phyloP scores from a whole-genome alignment of 1,140 invertebrate species.

The Metopolophium dirhodum region DNA sequence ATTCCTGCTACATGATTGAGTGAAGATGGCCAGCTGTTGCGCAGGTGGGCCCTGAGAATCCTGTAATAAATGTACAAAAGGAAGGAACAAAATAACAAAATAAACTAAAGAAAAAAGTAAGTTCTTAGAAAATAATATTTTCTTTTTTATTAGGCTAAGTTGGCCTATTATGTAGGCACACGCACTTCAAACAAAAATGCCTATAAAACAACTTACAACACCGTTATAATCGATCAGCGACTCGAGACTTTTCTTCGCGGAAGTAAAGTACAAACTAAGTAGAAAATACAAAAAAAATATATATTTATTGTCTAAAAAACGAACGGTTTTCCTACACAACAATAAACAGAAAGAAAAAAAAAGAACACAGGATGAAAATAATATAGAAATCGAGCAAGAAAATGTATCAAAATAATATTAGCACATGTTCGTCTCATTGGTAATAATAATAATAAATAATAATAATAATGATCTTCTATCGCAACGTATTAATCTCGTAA shows the following conservation, averaged over 20 bases:
- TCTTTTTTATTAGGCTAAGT: conserved; percentile 10
- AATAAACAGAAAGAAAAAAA: background rate
- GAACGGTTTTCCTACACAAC: background rate
- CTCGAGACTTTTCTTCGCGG: background rate
- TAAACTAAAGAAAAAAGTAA: background rate
- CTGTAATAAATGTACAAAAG: background rate
- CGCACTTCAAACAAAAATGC: conserved; percentile 2
- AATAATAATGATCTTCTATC: conserved; percentile 8
- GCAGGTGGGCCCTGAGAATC: background rate
- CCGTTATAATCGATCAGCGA: background rate
- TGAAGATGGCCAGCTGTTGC: background rate
- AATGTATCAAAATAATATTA: conserved; percentile 12
- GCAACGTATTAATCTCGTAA: background rate
- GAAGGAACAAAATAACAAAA: background rate
- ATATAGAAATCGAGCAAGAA: background rate
- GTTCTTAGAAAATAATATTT: conserved; percentile 13
- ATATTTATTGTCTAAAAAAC: background rate
- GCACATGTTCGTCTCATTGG: background rate
- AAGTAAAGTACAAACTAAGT: conserved; percentile 1
- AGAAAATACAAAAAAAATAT: conserved; percentile 16
- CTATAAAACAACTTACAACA: background rate
- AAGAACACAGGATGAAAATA: background rate
- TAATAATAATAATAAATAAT: background rate
- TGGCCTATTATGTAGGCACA: conserved; percentile 7
- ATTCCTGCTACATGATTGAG: background rate